Conservation (phyloP, 1,140 invertebrate genomes). For the Drosophila obscura region DNA sequence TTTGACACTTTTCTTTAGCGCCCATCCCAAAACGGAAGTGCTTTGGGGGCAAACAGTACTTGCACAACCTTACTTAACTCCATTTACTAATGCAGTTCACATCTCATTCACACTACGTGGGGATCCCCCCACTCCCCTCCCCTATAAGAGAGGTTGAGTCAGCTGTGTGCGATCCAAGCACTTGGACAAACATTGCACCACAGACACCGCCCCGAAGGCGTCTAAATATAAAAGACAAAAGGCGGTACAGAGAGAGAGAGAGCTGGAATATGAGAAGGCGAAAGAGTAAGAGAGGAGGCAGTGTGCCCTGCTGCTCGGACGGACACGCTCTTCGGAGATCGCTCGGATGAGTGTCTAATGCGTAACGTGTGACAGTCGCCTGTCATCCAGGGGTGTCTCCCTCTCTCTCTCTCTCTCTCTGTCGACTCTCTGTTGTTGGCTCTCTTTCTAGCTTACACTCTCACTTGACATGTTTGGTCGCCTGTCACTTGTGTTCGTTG, state of each 20-base stretch:
- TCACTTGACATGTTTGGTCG: not conserved
- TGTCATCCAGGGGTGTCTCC: slow-evolving; percentile 23
- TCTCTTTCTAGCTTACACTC: not conserved
- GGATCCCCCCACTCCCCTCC: not conserved
- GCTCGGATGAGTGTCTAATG: slow-evolving; percentile 6
- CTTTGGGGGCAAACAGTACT: slow-evolving; percentile 26
- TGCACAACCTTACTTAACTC: slow-evolving; percentile 38
- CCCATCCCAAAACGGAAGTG: slow-evolving; percentile 48
- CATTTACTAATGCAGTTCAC: slow-evolving; percentile 64
- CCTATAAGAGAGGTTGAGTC: slow-evolving; percentile 28
- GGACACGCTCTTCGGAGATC: not conserved
- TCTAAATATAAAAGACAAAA: slow-evolving; percentile 28
- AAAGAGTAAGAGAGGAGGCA: not conserved
- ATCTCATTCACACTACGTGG: slow-evolving; percentile 53
- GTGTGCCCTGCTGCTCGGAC: too few species aligned
- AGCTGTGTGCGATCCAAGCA: slow-evolving; percentile 38
- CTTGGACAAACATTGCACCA: slow-evolving; percentile 42
- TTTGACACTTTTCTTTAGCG: slow-evolving; percentile 38
- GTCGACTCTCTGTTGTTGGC: not conserved
- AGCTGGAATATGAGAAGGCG: not conserved
- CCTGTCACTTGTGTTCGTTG: too few species aligned
- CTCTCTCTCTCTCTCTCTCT: not conserved
- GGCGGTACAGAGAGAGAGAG: not conserved
- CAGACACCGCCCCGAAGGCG: not conserved
- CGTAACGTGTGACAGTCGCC: slow-evolving; percentile 40